Percentiles rank a stretch among this genome's conserved stretches.
Conservation (phyloP, 2,113 vertebrate genomes). For the Zosterops pallidus region DNA sequence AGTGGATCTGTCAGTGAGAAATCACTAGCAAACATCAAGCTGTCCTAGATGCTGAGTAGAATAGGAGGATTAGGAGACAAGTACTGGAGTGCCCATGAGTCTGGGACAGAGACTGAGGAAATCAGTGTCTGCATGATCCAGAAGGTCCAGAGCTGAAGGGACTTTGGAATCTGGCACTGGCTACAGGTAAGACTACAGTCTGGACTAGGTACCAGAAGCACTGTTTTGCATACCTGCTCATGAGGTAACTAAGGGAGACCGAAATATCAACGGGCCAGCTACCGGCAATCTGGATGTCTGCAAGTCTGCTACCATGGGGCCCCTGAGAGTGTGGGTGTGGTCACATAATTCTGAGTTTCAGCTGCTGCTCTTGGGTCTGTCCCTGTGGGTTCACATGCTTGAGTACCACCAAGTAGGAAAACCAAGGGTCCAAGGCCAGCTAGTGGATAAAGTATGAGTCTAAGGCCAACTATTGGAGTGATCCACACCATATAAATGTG, state of each 20-base stretch:
- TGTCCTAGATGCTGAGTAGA: background rate
- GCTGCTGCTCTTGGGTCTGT: background rate
- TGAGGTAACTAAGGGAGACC: background rate
- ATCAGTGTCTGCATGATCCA: background rate
- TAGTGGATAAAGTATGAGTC: background rate
- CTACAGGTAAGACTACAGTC: background rate
- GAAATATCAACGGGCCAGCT: background rate
- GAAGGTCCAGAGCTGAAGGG: background rate
- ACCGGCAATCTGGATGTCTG: background rate
- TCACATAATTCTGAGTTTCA: background rate
- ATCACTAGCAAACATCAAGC: background rate
- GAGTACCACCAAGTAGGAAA: background rate
- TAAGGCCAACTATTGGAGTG: background rate
- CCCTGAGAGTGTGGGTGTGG: rapidly evolving
- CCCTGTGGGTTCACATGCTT: background rate
- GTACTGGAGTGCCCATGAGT: background rate
- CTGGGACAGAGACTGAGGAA: background rate
- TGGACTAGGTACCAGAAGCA: background rate
- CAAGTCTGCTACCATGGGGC: background rate
- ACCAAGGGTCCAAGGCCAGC: background rate
- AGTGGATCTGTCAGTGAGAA: background rate
- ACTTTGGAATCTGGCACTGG: background rate
- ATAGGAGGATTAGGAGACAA: background rate
- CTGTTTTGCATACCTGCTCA: background rate
- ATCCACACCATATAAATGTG: background rate